Evolutionary conservation across 1,140 invertebrate genomes (phyloP).

Genomic region (Temnothorax curvispinosus): DNA sequence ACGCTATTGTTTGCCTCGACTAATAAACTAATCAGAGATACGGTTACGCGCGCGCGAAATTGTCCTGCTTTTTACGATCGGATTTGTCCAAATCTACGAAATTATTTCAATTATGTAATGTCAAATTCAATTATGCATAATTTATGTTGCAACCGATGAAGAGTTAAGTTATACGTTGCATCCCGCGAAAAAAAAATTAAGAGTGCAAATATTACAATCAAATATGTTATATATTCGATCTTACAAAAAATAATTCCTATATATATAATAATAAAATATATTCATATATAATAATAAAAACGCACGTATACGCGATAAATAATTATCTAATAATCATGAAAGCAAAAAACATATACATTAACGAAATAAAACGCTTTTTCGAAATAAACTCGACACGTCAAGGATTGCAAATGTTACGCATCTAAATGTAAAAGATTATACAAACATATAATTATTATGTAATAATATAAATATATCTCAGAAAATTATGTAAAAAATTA

Average conservation of each 20-base stretch:
- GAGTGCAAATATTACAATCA: neutral
- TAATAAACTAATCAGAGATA: constrained; percentile 36
- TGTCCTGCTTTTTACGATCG: neutral
- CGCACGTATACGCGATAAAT: neutral
- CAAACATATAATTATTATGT: neutral
- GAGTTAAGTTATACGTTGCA: neutral
- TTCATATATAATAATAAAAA: neutral
- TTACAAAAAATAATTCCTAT: neutral
- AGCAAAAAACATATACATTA: neutral
- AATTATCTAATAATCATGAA: neutral
- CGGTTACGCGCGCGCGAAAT: neutral
- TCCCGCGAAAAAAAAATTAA: neutral
- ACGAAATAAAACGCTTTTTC: neutral
- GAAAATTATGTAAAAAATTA: neutral
- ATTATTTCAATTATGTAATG: neutral
- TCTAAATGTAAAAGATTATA: neutral
- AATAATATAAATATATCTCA: neutral
- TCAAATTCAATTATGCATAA: no score
- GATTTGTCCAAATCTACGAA: neutral
- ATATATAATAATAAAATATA: neutral
- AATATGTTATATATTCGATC: neutral
- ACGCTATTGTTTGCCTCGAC: constrained; percentile 40
- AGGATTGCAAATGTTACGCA: neutral
- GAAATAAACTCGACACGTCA: neutral
- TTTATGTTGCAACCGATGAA: neutral